Base-by-base conservation (phyloP, 2,113 vertebrate species). In the Lynx canadensis region DNA sequence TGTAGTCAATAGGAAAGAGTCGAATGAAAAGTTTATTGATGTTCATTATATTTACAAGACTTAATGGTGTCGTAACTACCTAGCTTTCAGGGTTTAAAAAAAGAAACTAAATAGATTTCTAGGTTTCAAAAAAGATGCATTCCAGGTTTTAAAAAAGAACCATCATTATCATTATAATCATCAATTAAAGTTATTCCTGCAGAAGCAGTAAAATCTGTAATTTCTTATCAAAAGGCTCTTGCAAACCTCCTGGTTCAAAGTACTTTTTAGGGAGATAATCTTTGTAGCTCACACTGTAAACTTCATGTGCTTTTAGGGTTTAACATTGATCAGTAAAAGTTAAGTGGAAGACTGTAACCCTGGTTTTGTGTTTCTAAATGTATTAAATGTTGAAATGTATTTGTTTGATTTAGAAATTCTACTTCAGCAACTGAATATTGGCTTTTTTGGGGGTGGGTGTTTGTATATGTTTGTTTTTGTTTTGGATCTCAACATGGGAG, bases 11-110 rank as follows among this genome's bases (percentile, higher is more conserved):
- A 41, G 66, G 60, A 86, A 87, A 86, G 80, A 65, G 18, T 86
- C 11, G 8, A 95, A 92, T 80, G 79, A 76, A 87, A 71, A 87
- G 73, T 97, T 89, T 63, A 68, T 74, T 81, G 65, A 87, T 93
- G 45, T 55, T 89, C 7, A 50, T 92, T 89, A 52, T 89, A 41
- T 92, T 92, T 66, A 36, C 9, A 29, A 85, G 33, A 63, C 21
- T 90, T 84, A 52, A 27, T 15, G 55, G 13, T 89, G 52, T 60
- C 33, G 79, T 36, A 83, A 45, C 4, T 94, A 27, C 13, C 5
- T 48, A 45, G 45, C 68, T 69, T 65, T 89, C 13, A 12, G 21
- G 4, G 3, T 89, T 91, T 87, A 36, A 7, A 74, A 85, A 85
- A 89, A 83, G 21, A 65, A 79, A 60, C 60, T 33, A 25, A 31